phyloP scores from a whole-genome alignment of 2,113 vertebrate genomes.

The Nyctereutes procyonoides region DNA sequence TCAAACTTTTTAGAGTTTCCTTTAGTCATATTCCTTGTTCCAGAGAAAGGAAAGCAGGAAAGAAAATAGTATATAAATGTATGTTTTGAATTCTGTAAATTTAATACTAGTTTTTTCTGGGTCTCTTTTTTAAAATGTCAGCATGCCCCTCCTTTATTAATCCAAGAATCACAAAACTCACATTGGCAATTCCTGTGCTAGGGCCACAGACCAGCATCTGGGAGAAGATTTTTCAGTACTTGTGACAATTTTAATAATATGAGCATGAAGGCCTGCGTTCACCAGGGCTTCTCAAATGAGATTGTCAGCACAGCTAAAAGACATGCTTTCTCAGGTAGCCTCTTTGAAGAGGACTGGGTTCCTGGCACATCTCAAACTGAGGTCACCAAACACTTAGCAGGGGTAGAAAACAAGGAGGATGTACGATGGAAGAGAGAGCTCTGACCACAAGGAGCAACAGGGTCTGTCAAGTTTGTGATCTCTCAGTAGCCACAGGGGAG shows the following conservation, averaged over 20 bases:
- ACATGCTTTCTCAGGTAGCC: rapidly evolving
- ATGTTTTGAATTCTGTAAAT: background rate
- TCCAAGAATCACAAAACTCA: background rate
- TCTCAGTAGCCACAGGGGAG: background rate
- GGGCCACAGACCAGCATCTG: background rate
- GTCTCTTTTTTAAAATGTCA: background rate
- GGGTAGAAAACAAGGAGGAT: background rate
- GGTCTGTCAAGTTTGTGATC: background rate
- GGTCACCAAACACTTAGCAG: background rate
- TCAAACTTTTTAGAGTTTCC: background rate
- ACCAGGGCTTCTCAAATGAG: background rate
- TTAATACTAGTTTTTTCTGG: background rate
- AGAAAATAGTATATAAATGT: background rate
- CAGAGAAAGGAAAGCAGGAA: background rate
- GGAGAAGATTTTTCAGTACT: background rate
- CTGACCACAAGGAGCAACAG: background rate
- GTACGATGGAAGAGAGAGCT: background rate
- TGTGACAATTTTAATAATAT: background rate
- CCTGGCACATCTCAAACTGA: background rate
- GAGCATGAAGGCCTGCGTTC: background rate
- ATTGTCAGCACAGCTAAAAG: background rate
- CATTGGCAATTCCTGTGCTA: background rate
- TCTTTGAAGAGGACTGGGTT: background rate
- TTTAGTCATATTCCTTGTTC: background rate
- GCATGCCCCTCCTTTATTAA: background rate